Base-by-base conservation (phyloP, 2,888 invertebrate genomes). In the Drosophila gaucha region DNA sequence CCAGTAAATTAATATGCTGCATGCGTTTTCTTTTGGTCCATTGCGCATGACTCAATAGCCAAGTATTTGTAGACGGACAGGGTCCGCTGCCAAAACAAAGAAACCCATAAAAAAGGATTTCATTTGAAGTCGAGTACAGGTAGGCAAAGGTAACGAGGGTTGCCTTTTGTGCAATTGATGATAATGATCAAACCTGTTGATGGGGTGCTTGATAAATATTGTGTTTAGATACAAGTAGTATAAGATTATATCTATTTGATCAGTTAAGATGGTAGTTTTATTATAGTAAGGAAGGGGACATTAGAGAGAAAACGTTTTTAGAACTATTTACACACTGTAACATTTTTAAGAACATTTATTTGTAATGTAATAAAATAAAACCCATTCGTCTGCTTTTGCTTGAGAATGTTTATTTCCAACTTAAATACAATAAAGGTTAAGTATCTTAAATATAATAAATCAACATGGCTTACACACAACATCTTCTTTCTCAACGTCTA, bases 1-100 rank as follows among this genome's bases (percentile, higher is more conserved):
- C 56, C 63, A 58, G 74, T 72, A 85, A 86, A 82, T 87, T 87
- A 79, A 76, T 83, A 87, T 86, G 80, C 83, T 56, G 57, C 64
- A 56, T 65, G 66, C 60, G 66, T 80, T 82, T 86, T 57, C 70
- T 57, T 82, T 60, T 80, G 87, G 80, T 87, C 86, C 87, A 80
- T 85, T 80, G 87, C 68, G 75, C 72, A 72, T 80, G 80, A 80
- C 83, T 80, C 80, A 80, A 67, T 44, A 46, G 68, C 35, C 41
- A 62, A 62, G 72, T 39, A 64, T 85, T 74, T 59, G 71, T 63
- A 74, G 74, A 86, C 64, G 56, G 59, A 43, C 64, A 60, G 80
- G 74, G 80, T 63, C 80, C 79, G 39, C 35, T 6, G 57, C 39
- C 66, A 51, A 46, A 24, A 57, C 73, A 73, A 73, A 55, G 52